Base-by-base conservation (phyloP, 1,140 invertebrate species). In the Cryptotermes secundus region DNA sequence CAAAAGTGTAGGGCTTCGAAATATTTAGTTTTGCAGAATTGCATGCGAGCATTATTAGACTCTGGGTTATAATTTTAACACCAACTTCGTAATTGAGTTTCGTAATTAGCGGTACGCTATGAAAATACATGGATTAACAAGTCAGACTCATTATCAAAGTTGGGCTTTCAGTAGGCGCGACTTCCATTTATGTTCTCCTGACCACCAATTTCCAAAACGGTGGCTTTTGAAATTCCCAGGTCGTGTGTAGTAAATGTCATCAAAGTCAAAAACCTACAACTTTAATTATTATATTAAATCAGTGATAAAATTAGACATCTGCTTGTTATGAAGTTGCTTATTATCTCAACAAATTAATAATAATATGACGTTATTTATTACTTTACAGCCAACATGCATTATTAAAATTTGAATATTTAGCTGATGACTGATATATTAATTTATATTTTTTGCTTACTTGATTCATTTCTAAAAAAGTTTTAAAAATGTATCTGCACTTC, bases 61-160 rank as follows among this genome's bases (percentile, higher is more conserved):
- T 31, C 26, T 7, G 26, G 9, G 26, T 72, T 72, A 31, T 31
- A 72, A 72, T 72, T 65, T 72, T 72, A 49, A 31, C 59, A 72
- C 26, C 26, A 72, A 72, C 59, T 72, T 72, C 59, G 59, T 72
- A 72, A 72, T 72, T 72, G 59, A 72, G n/a, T 72, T 72, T 72
- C 14, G 59, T 72, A 72, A 72, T 72, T 72, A 72, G 59, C 59
- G 59, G 59, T 72, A 72, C 26, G 9, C 59, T 72, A n/a, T 72
- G 59, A 72, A 72, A 72, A 72, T n/a, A 26, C n/a, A 72, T 72
- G 59, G 59, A 72, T 72, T 72, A 72, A 31, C 59, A 72, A 72
- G 59, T 72, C 31, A 19, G 59, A 26, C 59, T 72, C 59, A 72
- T 72, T 72, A 72, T 31, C 59, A 72, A n/a, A 72, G n/a, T n/a